Evolutionary conservation across 1,140 invertebrate genomes (phyloP).

Genomic region (Penaeus japonicus): DNA sequence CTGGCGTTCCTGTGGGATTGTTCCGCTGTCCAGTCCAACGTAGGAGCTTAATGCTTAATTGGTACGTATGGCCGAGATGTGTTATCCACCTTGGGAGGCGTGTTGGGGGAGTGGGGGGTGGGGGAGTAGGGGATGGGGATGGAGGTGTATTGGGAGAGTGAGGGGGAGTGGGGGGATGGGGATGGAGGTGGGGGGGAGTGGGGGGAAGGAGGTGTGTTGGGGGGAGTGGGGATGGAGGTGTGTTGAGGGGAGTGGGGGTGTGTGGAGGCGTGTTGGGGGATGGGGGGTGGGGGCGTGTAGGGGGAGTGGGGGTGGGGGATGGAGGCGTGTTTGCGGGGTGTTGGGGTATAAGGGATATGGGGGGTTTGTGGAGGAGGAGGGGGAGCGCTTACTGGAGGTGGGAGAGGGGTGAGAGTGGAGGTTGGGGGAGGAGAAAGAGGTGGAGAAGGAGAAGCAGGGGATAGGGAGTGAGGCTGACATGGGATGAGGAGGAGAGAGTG

Average conservation of each 20-base stretch:
- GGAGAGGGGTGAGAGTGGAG: no score
- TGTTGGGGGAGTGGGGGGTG: neutral
- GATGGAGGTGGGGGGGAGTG: neutral
- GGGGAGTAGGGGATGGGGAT: neutral
- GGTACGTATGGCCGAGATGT: conserved; percentile 48
- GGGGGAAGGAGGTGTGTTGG: neutral
- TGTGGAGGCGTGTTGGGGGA: neutral
- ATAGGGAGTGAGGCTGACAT: no score
- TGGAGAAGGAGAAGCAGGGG: no score
- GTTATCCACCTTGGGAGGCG: neutral
- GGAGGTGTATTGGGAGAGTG: neutral
- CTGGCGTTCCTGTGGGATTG: conserved; percentile 46
- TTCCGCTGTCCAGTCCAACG: conserved; percentile 43
- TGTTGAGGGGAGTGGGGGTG: neutral
- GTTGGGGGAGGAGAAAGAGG: no score
- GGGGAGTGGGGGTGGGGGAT: neutral
- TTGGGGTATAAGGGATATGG: no score
- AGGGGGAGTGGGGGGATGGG: neutral
- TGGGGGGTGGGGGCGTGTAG: neutral
- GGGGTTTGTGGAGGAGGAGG: no score
- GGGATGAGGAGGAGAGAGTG: no score
- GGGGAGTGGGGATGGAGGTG: neutral
- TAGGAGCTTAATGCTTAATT: conserved; percentile 50
- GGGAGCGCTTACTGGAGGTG: no score
- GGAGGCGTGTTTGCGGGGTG: no score